Base-by-base conservation (phyloP, 2,113 vertebrate genomes). In the Naja naja region DNA sequence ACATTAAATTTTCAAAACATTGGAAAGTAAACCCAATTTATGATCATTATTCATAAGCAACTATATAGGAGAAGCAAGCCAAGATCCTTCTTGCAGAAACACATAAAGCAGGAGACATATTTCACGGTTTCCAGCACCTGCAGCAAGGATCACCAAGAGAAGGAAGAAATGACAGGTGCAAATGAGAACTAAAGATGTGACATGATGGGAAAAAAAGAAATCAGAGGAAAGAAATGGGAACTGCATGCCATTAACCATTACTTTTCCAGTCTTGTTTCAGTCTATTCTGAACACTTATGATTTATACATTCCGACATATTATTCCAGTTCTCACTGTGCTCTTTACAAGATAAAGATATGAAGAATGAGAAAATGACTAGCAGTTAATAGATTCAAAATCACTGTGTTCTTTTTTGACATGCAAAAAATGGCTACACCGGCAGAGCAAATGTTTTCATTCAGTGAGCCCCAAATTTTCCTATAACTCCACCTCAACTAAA, bases 221-320 rank as follows among this genome's bases (percentile, higher is more conserved):
- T 16, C 91, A 87, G 95, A 96, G 96, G 92, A 58, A 94, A 91
- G 93, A 95, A 94, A 89, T 86, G 85, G 94, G 97, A 92, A 96
- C 98, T 98, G 98, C 98, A 98, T 98, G 98, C 98, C 98, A 98
- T 98, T 98, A 98, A 98, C 98, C 97, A 95, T 98, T 98, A 98
- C 98, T 98, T 98, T 98, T 98, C 98, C 98, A 98, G 98, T 98
- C 98, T 98, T 98, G 98, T 97, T 97, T 97, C 93, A 97, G 96
- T 96, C 96, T 95, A 94, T 94, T 96, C 96, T 97, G 96, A 96
- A 89, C 96, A 95, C 94, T 97, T 97, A 97, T 95, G 96, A 96
- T 96, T 87, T 98, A 97, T 97, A 95, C 97, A 96, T 95, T 95
- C 97, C 97, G 97, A 98, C 97, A 98, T 97, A 97, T 95, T 95